phyloP scores from a whole-genome alignment of 2,113 vertebrate genomes.

The Sarotherodon lohbergeri region DNA sequence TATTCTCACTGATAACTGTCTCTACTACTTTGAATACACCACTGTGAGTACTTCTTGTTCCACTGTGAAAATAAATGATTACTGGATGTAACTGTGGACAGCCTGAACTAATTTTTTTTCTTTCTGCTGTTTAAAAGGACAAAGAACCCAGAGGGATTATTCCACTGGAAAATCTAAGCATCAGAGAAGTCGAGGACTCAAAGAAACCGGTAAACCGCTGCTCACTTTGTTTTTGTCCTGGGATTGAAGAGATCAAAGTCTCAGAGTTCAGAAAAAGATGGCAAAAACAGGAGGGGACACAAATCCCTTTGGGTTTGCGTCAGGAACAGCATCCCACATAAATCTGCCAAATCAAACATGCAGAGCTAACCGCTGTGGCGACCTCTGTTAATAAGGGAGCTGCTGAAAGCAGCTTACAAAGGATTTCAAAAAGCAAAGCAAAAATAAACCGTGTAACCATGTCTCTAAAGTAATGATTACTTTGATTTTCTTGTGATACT shows the following conservation, averaged over 20 bases:
- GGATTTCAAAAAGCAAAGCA: neutral
- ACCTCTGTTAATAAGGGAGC: neutral
- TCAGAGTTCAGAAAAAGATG: neutral
- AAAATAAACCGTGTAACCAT: neutral
- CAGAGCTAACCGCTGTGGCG: neutral
- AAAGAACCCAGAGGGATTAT: constrained; percentile 97
- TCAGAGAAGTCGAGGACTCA: constrained; percentile 91
- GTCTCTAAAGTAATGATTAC: neutral
- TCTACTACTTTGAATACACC: constrained; percentile 97
- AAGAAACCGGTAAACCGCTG: constrained; percentile 86
- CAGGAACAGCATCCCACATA: neutral
- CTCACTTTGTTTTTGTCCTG: neutral
- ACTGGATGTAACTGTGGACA: neutral
- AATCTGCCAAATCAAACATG: neutral
- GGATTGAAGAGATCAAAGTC: neutral
- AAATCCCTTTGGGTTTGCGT: neutral
- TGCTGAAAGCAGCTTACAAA: neutral
- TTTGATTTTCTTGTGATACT: neutral
- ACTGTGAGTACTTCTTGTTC: constrained; percentile 79
- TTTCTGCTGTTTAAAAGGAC: constrained; percentile 70
- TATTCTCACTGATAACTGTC: constrained; percentile 96
- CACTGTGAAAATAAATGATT: neutral
- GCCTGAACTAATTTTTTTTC: neutral
- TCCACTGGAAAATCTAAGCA: constrained; percentile 93
- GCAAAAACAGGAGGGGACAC: neutral